Evolutionary conservation across 2,113 vertebrate species (phyloP), one percentile per base, ranked within the genome.

Genomic region (Sebastes schlegelii): DNA sequence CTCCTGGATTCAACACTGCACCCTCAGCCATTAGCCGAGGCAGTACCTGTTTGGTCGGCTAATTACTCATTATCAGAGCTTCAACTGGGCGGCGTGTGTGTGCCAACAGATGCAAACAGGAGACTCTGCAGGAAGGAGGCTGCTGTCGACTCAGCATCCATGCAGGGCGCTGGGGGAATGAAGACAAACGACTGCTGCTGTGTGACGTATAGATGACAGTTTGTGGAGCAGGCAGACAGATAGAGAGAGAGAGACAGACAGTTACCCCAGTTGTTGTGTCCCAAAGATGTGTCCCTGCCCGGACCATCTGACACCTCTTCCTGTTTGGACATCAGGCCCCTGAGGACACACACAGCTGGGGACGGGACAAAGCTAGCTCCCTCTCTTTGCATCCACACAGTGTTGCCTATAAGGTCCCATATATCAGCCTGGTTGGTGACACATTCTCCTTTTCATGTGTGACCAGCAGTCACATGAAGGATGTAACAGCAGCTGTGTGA

Each of bases 291-390:
- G 21, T 89, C 85, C 86, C 83, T 7, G 13, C 85, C 82, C 11
- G 14, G 83, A 74, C 86, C 82, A 87, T 92, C 84, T 93, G 93
- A 94, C 90, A 92, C 86, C 84, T 90, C 88, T 91, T 92, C 92
- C 92, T 93, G 90, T 93, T 92, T 90, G 89, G 87, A 92, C 89
- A 90, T 78, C 79, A 77, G 75, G 81, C 80, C 90, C 92, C 83
- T 52, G 58, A 86, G 90, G 88, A 91, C 77, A 84, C 86, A 83
- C 82, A 77, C 85, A 92, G 91, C 90, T 91, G 88, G 88, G 87
- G 78, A 85, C 2, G 17, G 85, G 66, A 90, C 87, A 90, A 88
- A 83, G 80, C 80, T 65, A 52, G 21, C 66, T 77, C 65, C 76
- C 74, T 86, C 67, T 70, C 19, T 48, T 43, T 82, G 52, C 43